These are phyloP conservation scores for Aldrovandia affinis DNA, from an alignment of 2,797 vertebrate genomes.

Conservation along the genomic window DNA sequence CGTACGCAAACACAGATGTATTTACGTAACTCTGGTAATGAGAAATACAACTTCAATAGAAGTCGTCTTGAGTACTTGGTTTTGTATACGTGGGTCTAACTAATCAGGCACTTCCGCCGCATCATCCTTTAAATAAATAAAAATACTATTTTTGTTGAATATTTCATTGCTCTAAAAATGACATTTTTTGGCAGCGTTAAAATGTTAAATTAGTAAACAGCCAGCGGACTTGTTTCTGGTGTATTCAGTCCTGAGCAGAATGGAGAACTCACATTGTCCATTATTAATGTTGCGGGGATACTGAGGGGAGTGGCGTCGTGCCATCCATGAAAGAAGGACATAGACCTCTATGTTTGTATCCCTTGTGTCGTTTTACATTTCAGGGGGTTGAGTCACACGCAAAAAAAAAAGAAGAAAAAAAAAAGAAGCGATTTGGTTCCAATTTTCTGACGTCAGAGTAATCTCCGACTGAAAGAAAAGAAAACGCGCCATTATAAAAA, in stretches of 20 bases:
- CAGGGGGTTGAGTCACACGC: background rate
- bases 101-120: background rate
- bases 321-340: conserved; percentile 30
- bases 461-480: background rate
- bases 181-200: conserved; percentile 9
- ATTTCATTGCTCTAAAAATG: conserved; percentile 25
- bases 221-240: conserved; percentile 9
- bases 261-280: conserved; percentile 19
- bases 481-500: conserved; percentile 10
- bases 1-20: background rate
- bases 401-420: background rate
- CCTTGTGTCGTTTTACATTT: conserved; percentile 8
- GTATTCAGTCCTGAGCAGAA: background rate
- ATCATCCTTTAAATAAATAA: conserved; percentile 1
- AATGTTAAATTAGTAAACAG: conserved; percentile 34
- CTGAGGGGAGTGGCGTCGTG: background rate
- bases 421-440: conserved; percentile 6
- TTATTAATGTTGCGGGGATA: conserved; percentile 30
- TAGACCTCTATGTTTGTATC: conserved; percentile 16
- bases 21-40: background rate
- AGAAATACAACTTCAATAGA: background rate
- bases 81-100: background rate
- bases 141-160: conserved; percentile 15
- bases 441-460: conserved; percentile 4
- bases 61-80: background rate